These are phyloP conservation scores for Drosophila tripunctata DNA, from an alignment of 2,888 invertebrate genomes.

Conservation along the genomic window DNA sequence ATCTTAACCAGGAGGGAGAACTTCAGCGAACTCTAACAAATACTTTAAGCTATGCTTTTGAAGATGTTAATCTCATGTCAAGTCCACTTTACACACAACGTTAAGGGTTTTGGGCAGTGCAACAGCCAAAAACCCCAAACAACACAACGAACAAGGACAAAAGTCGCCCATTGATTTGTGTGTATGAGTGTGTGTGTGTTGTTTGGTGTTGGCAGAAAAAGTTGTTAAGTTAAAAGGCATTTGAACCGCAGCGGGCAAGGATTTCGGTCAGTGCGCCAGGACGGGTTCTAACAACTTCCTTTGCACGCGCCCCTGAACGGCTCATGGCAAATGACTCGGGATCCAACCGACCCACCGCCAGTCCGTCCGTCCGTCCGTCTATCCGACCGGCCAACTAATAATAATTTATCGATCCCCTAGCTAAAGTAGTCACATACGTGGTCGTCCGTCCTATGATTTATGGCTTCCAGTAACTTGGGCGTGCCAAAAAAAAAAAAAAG, in stretches of 20 bases:
- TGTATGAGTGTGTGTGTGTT: constrained; percentile 25
- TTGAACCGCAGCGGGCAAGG: constrained; percentile 76
- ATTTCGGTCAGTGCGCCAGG: constrained; percentile 70
- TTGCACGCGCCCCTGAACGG: constrained; percentile 62
- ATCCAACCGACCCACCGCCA: not conserved
- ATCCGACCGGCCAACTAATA: constrained; percentile 75
- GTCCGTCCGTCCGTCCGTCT: constrained; percentile 10
- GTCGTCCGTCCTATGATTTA: constrained; percentile 76
- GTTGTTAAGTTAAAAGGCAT: constrained; percentile 82
- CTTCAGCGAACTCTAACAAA: constrained; percentile 76
- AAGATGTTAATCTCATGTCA: constrained; percentile 81
- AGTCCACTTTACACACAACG: constrained; percentile 81
- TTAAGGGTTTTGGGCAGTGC: constrained; percentile 66
- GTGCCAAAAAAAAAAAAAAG: constrained; percentile 32
- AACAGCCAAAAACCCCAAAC: constrained; percentile 30
- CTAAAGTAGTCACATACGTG: constrained; percentile 73
- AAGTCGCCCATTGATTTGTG: constrained; percentile 71
- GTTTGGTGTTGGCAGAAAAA: constrained; percentile 79
- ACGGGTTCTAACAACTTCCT: constrained; percentile 74
- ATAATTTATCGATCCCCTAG: constrained; percentile 82
- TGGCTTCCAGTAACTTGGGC: constrained; percentile 59
- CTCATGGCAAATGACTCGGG: constrained; percentile 15
- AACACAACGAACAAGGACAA: constrained; percentile 51
- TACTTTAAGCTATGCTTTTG: constrained; percentile 81
- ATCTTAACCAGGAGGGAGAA: constrained; percentile 40